Evolutionary conservation across 2,797 vertebrate species (phyloP), one percentile per base, ranked within the genome.

Genomic region (Sternarchorhynchus goeldii): DNA sequence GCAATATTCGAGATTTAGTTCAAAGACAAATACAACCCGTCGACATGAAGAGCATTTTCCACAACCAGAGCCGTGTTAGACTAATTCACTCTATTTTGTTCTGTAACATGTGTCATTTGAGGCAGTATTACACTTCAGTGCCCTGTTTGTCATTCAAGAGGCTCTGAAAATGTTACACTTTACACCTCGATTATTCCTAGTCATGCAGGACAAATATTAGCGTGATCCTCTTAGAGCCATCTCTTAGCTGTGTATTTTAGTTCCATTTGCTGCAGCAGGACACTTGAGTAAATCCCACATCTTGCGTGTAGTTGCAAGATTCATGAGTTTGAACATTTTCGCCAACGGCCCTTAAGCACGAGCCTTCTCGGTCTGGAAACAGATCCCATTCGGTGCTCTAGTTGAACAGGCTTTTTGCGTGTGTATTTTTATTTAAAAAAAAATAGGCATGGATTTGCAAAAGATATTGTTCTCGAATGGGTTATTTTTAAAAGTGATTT

Each of bases 121-220:
- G 82, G 84, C 88, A 72, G 58, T 86, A 91, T 85, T 91, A 89
- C 93, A 93, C 94, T 96, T 87, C 88, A 95, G 89, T 87, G 89
- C 89, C 91, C 93, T 94, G 94, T 94, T 93, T 92, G 92, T 88
- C 93, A 93, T 94, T 94, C 91, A 93, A 95, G 95, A 94, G 94
- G 90, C 91, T 88, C 93, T 95, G 88, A 90, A 94, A 91, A 90
- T 87, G 86, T 86, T 90, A 89, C 92, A 93, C 87, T 93, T 93
- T 91, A 90, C 91, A 94, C 91, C 94, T 94, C 95, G 92, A 96
- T 96, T 98, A 98, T 99, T 98, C 96, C 91, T 93, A 95, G 95
- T 94, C 97, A 99, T 96, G 96, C 93, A 96, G 95, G 94, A 92
- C 96, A 98, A 98, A 98, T 98, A 98, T 96, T 95, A 95, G 94